A percentile compares a stretch with the other conserved stretches of the same genome.
These are phyloP conservation scores for Cancer borealis DNA, from an alignment of 2,888 invertebrate species.

Conservation along the genomic window DNA sequence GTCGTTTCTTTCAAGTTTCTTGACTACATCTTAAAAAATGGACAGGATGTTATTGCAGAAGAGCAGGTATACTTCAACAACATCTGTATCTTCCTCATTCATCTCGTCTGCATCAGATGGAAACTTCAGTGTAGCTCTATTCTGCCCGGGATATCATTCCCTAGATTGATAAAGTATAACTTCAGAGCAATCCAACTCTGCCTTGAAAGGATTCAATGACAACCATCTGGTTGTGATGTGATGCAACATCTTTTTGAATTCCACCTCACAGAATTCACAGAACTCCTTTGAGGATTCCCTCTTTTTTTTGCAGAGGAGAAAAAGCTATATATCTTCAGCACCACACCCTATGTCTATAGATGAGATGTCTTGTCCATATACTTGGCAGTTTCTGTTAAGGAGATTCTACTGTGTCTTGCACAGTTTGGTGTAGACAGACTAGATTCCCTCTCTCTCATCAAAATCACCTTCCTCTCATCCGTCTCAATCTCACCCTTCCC, in stretches of 20 bases:
- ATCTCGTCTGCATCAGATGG: conserved; percentile 2
- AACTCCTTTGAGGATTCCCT: conserved; percentile 31
- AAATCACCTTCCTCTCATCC: too few relatives aligned
- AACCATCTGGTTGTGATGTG: conserved; percentile 10
- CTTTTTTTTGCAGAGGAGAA: conserved; percentile 2
- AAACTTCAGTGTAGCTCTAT: not conserved
- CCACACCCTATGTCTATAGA: not conserved
- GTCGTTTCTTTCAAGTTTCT: not conserved
- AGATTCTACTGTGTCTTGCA: conserved; percentile 10
- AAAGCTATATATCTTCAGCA: too few relatives aligned
- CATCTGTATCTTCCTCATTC: conserved; percentile 7
- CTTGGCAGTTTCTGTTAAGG: conserved; percentile 28
- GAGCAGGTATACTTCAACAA: conserved; percentile 39
- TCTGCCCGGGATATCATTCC: not conserved
- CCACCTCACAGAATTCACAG: conserved; percentile 27
- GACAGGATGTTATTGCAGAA: not conserved
- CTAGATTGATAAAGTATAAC: conserved; percentile 21
- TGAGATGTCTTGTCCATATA: not conserved
- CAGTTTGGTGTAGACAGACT: not conserved
- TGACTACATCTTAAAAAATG: not conserved
- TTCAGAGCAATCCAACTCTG: not conserved
- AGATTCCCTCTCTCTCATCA: too few relatives aligned
- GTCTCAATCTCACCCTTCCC: too few relatives aligned
- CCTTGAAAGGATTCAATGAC: conserved; percentile 10
- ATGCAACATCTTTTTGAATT: not conserved